Evolutionary conservation across 2,113 vertebrate species (phyloP).

Genomic region (Daphoenositta chrysoptera): DNA sequence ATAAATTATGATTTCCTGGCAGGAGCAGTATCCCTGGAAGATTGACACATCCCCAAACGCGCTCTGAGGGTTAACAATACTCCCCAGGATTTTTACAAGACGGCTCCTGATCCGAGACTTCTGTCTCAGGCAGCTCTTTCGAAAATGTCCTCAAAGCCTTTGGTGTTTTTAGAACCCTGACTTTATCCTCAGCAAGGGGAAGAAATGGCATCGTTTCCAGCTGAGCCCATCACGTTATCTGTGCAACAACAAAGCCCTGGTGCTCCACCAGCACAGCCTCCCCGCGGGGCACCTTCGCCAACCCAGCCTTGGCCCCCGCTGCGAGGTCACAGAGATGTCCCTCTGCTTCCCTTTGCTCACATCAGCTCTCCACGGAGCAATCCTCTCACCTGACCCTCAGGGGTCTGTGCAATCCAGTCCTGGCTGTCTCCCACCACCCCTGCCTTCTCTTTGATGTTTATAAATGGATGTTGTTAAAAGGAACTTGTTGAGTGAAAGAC

Average conservation of each 20-base stretch:
- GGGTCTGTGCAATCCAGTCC: background rate
- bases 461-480: conserved; percentile 39
- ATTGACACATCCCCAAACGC: conserved; percentile 9
- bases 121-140: background rate
- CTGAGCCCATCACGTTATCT: conserved; percentile 44
- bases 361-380: conserved; percentile 4
- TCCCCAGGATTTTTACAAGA: conserved; percentile 8
- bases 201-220: conserved; percentile 39
- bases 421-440: conserved; percentile 10
- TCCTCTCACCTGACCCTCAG: conserved; percentile 58
- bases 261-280: background rate
- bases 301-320: background rate
- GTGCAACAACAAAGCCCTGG: conserved; percentile 43
- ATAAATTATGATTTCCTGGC: conserved; percentile 58
- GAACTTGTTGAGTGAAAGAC: conserved; percentile 2
- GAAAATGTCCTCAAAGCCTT: conserved; percentile 13
- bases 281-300: conserved; percentile 46
- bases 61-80: background rate
- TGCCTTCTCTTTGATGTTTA: conserved; percentile 57
- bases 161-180: conserved; percentile 18
- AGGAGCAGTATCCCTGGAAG: background rate
- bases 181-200: conserved; percentile 2
- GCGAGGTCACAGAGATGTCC: conserved; percentile 18
- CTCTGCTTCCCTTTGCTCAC: conserved; percentile 8
- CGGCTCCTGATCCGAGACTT: background rate